Conservation (phyloP, 2,113 vertebrate species). For the Pelmatolapia mariae region DNA sequence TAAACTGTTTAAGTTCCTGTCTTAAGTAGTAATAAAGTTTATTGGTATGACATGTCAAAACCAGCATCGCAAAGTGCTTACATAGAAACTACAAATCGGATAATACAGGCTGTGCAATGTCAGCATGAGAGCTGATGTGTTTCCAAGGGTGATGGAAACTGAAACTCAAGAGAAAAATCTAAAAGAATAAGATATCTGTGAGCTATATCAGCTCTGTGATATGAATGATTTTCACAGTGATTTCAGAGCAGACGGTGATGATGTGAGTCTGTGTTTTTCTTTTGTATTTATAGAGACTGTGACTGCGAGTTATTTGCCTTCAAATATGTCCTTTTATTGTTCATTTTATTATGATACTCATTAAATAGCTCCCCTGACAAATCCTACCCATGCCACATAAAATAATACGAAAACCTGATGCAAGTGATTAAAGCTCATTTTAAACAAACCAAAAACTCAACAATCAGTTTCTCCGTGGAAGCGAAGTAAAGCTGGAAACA, state of each 20-base stretch:
- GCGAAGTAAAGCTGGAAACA: neutral
- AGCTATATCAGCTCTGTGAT: neutral
- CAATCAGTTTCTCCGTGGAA: neutral
- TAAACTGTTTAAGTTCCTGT: neutral
- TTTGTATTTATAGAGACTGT: neutral
- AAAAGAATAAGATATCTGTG: neutral
- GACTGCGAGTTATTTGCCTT: neutral
- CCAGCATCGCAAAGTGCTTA: accelerated
- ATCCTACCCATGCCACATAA: neutral
- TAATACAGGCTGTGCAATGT: neutral
- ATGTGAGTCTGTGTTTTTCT: neutral
- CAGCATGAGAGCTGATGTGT: accelerated
- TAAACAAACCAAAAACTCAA: neutral
- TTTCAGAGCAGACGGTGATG: neutral
- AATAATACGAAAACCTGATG: neutral
- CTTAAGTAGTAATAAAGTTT: neutral
- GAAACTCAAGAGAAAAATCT: neutral
- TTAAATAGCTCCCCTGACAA: neutral
- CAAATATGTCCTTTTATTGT: neutral
- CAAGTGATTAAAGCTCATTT: neutral
- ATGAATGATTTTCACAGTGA: neutral
- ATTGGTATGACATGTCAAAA: neutral
- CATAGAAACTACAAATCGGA: neutral
- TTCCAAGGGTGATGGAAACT: neutral
- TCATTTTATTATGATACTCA: neutral